Conservation (phyloP, 1,140 invertebrate species). For the Harpegnathos saltator region DNA sequence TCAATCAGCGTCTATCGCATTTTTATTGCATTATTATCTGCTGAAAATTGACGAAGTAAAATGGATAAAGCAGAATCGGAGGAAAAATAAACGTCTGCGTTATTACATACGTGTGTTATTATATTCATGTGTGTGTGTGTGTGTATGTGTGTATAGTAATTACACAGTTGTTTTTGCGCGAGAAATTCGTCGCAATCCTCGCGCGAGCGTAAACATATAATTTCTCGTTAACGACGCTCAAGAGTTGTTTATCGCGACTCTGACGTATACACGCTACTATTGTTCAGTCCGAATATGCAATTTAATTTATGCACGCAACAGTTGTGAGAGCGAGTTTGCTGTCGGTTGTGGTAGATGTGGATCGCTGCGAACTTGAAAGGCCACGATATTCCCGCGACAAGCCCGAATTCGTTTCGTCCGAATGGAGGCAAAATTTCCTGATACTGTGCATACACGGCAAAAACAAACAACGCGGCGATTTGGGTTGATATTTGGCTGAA, state of each 20-base stretch:
- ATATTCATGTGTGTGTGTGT: no score
- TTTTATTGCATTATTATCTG: no score
- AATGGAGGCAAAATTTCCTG: not conserved
- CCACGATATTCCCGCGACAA: not conserved
- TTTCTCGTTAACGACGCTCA: not conserved
- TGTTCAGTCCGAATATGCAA: slow-evolving; percentile 6
- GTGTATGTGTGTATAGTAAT: no score
- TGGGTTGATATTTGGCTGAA: not conserved
- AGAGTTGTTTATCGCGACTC: not conserved
- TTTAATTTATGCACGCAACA: slow-evolving; percentile 29
- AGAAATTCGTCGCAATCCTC: not conserved
- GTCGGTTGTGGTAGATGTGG: slow-evolving; percentile 24
- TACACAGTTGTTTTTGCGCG: not conserved
- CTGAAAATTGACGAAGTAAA: no score
- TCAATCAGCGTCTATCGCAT: no score
- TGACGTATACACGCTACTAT: not conserved
- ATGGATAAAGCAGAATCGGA: no score
- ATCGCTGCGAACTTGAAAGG: not conserved
- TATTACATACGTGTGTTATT: no score
- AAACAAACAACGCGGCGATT: not conserved
- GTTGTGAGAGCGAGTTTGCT: not conserved
- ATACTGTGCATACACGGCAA: not conserved
- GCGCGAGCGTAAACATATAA: not conserved
- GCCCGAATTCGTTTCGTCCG: not conserved
- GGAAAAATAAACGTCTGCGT: no score